Conservation (phyloP, 1,140 invertebrate species). For the Stratiolaelaps scimitus region DNA sequence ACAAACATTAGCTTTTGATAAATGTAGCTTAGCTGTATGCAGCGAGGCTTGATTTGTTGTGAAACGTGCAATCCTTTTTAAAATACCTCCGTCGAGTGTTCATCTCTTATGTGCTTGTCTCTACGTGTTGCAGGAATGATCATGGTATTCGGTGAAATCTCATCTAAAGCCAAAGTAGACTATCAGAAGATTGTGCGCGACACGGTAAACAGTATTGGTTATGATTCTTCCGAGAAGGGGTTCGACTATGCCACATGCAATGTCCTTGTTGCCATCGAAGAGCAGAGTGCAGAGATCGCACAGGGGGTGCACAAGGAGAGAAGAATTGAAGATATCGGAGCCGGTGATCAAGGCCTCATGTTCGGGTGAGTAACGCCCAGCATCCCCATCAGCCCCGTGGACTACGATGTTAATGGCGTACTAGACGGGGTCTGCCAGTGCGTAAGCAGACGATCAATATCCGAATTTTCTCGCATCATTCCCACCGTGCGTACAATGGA, state of each 20-base stretch:
- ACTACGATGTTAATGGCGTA: too few species aligned
- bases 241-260: slow-evolving; percentile 46
- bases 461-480: too few species aligned
- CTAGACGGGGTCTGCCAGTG: too few species aligned
- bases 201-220: slow-evolving; percentile 31
- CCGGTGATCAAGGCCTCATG: slow-evolving; percentile 43
- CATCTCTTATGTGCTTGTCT: too few species aligned
- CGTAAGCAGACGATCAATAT: too few species aligned
- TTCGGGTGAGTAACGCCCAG: slow-evolving; percentile 40
- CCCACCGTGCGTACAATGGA: too few species aligned
- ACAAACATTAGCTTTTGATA: too few species aligned
- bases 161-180: slow-evolving; percentile 42
- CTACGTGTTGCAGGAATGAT: slow-evolving; percentile 40
- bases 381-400: too few species aligned
- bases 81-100: too few species aligned
- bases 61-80: too few species aligned
- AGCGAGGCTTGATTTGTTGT: too few species aligned
- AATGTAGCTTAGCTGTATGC: too few species aligned
- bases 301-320: slow-evolving; percentile 42
- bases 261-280: slow-evolving; percentile 42
- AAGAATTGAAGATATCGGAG: slow-evolving; percentile 43
- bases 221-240: slow-evolving; percentile 34
- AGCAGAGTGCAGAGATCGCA: slow-evolving; percentile 43
- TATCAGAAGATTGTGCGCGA: slow-evolving; percentile 41
- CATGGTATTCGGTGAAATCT: slow-evolving; percentile 43